Evolutionary conservation across 2,888 invertebrate genomes (phyloP), one percentile per base, ranked within the genome.

Genomic region (Epirrhoe alternata): DNA sequence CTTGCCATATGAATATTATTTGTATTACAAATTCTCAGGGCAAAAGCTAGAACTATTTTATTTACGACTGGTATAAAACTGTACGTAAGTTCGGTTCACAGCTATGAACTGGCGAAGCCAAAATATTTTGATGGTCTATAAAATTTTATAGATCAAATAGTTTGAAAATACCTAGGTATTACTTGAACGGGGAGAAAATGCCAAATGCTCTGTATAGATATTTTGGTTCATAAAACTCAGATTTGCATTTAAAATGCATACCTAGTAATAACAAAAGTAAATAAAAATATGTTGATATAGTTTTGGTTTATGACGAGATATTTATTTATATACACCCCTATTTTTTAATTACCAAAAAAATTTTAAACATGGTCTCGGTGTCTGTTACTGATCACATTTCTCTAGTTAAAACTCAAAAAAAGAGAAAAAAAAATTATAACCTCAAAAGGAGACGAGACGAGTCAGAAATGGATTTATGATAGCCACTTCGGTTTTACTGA

Each of bases 31-130:
- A 53, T 60, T 64, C 35, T 4, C 38, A 50, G 47, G 31, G 17
- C 57, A 30, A 47, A 59, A 60, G 63, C 64, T 56, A 64, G 60
- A 56, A 49, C 56, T 42, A 67, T 60, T 59, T 66, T 38, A 30
- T 52, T 47, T 67, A 67, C 57, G 60, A 53, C 56, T 45, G 49
- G 30, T 64, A 35, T 63, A 59, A 56, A 67, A 56, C 60, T 57
- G 53, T 56, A 64, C 56, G 24, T 55, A 56, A 59, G 45, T 60
- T 67, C 56, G 38, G 38, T 67, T 60, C 56, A 59, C 47, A 45
- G 63, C 33, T 51, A 14, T 49, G 52, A 53, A 53, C 24, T 38
- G 17, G 35, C 56, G 31, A 35, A 16, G 60, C 64, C 67, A 67
- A 64, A 59, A 52, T 59, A 55, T 50, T 63, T 50, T 61, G 38